phyloP scores from a whole-genome alignment of 1,140 invertebrate species.

The Listronotus oregonensis region DNA sequence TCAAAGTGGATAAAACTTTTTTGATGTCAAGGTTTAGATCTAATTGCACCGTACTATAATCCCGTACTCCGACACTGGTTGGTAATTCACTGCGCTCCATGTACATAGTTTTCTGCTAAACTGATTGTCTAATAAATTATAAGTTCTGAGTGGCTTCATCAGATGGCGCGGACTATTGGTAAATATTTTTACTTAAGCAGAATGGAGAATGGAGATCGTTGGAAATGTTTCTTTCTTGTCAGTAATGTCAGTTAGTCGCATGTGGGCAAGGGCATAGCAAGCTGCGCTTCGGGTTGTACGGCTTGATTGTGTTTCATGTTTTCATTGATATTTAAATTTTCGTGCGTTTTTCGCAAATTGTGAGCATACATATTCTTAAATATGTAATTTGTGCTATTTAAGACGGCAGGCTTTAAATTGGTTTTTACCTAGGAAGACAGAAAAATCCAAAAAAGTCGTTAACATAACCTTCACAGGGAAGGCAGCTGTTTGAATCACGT shows the following conservation, averaged over 20 bases:
- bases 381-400: constrained; percentile 29
- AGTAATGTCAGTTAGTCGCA: constrained; percentile 20
- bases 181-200: background rate
- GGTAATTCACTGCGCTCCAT: too few species aligned
- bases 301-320: constrained; percentile 44
- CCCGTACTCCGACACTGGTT: too few species aligned
- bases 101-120: too few species aligned
- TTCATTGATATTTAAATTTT: constrained; percentile 28
- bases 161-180: too few species aligned
- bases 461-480: constrained; percentile 35
- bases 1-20: too few species aligned
- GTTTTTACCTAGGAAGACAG: background rate
- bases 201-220: constrained; percentile 1
- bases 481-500: constrained; percentile 35
- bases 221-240: constrained; percentile 3
- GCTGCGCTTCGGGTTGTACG: constrained; percentile 36
- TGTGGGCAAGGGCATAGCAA: constrained; percentile 35
- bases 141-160: too few species aligned
- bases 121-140: too few species aligned
- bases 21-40: too few species aligned
- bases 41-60: too few species aligned
- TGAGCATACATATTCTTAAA: constrained; percentile 21
- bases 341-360: constrained; percentile 23
- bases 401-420: constrained; percentile 5
- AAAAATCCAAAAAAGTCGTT: constrained; percentile 27